Evolutionary conservation across 1,140 invertebrate genomes (phyloP).

Genomic region (Thalassaphorura encarpata): DNA sequence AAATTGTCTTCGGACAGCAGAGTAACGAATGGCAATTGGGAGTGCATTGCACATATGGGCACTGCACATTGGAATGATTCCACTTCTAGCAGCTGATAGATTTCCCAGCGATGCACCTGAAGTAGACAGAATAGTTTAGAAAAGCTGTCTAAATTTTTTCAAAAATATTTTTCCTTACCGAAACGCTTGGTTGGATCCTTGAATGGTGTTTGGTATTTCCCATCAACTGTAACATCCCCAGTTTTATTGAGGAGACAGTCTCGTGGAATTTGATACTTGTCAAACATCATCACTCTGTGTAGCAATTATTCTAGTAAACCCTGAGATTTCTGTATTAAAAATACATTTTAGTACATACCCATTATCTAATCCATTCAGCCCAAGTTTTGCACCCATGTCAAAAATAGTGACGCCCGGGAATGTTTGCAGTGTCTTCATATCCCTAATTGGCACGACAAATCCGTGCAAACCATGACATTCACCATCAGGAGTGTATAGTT

Average conservation of each 20-base stretch:
- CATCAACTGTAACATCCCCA: conserved; percentile 48
- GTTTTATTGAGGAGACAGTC: conserved; percentile 47
- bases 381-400: conserved; percentile 82
- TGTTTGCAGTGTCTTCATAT: conserved; percentile 59
- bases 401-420: conserved; percentile 53
- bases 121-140: too few species aligned
- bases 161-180: conserved; percentile 33
- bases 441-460: conserved; percentile 70
- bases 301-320: conserved; percentile 18
- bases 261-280: conserved; percentile 45
- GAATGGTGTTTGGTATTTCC: conserved; percentile 44
- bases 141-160: too few species aligned
- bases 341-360: conserved; percentile 36
- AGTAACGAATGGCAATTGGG: conserved; percentile 80
- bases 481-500: conserved; percentile 55
- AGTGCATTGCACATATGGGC: conserved; percentile 59
- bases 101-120: conserved; percentile 68
- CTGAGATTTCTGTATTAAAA: too few species aligned
- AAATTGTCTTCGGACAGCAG: conserved; percentile 82
- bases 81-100: conserved; percentile 70
- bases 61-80: conserved; percentile 58
- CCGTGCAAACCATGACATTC: conserved; percentile 75
- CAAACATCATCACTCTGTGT: conserved; percentile 44
- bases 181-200: conserved; percentile 41
- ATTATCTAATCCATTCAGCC: conserved; percentile 81